Evolutionary conservation across 2,113 vertebrate genomes (phyloP).

Genomic region (Desmodus rotundus): DNA sequence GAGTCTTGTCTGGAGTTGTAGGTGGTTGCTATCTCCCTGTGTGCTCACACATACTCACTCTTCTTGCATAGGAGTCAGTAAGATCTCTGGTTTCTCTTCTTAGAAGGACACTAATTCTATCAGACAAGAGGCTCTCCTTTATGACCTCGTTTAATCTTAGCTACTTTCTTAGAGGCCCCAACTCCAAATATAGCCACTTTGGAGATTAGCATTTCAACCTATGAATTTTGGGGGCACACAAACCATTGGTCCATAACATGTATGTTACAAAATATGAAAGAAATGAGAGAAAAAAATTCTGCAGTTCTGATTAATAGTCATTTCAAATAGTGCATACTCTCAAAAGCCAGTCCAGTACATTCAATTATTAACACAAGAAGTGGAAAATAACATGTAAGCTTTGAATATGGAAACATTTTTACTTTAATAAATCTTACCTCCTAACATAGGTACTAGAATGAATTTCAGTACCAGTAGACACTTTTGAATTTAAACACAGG

Average conservation of each 20-base stretch:
- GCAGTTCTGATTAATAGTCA: neutral
- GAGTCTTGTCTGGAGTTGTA: neutral
- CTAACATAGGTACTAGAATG: conserved; percentile 27
- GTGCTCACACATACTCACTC: neutral
- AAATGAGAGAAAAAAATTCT: neutral
- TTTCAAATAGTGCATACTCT: neutral
- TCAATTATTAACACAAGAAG: conserved; percentile 21
- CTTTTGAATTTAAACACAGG: conserved; percentile 53
- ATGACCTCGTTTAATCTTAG: neutral
- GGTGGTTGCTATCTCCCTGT: neutral
- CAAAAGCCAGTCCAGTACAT: conserved; percentile 13
- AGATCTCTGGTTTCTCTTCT: neutral
- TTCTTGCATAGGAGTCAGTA: neutral
- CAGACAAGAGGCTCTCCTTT: neutral
- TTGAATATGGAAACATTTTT: conserved; percentile 48
- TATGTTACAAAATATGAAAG: neutral
- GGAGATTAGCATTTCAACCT: neutral
- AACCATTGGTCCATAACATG: neutral
- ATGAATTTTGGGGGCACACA: neutral
- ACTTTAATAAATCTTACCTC: conserved; percentile 12
- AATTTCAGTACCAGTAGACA: conserved; percentile 40
- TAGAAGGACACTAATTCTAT: neutral
- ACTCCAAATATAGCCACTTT: neutral
- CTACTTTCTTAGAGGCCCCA: neutral
- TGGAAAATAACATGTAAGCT: neutral